phyloP scores from a whole-genome alignment of 2,113 vertebrate genomes.

The Vulpes ferrilata region DNA sequence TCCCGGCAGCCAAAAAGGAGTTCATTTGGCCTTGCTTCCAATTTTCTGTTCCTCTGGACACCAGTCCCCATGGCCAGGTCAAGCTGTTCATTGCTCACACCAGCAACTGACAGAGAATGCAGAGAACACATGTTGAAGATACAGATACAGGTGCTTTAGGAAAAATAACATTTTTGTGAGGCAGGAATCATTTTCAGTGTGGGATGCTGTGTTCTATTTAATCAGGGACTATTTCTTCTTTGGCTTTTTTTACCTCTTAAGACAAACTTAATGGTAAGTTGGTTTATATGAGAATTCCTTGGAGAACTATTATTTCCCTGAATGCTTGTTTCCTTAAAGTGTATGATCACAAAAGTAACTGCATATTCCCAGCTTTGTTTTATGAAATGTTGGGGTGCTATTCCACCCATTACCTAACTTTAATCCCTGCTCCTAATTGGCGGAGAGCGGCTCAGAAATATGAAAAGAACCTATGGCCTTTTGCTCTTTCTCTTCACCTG shows the following conservation, averaged over 20 bases:
- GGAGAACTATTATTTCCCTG: background rate
- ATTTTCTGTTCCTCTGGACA: conserved; percentile 10
- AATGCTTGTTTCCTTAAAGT: background rate
- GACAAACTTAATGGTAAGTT: background rate
- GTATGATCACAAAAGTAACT: background rate
- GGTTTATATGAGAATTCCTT: background rate
- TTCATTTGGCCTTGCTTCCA: conserved; percentile 14
- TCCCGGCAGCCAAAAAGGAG: background rate
- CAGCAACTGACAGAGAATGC: background rate
- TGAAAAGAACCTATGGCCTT: background rate
- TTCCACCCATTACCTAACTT: background rate
- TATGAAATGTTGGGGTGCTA: background rate
- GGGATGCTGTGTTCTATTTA: background rate
- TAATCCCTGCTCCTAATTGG: background rate
- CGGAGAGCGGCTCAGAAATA: background rate
- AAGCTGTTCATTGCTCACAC: background rate
- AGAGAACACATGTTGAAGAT: background rate
- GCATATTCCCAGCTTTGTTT: background rate
- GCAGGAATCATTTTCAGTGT: background rate
- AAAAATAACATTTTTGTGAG: background rate
- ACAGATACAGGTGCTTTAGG: background rate
- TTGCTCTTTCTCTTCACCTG: background rate
- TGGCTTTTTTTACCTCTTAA: background rate
- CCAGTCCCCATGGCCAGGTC: background rate
- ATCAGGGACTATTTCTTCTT: background rate